These are phyloP conservation scores for Dysidea cf. avara DNA, from an alignment of 37 sponge, comb jelly and placozoan species.

Conservation along the genomic window DNA sequence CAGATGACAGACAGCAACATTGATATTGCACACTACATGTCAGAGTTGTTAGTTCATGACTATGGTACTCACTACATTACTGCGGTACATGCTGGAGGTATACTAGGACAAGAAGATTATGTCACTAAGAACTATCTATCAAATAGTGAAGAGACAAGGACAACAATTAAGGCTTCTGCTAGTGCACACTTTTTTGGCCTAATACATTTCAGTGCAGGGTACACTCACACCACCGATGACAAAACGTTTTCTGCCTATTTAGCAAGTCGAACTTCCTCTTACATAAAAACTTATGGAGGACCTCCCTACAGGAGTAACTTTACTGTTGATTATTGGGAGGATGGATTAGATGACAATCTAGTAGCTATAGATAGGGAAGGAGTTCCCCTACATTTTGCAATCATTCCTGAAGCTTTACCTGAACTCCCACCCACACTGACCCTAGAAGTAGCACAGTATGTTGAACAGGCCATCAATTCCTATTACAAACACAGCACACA, in stretches of 20 bases:
- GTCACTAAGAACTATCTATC: background rate
- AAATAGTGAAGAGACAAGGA: background rate
- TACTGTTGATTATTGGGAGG: conserved; percentile 64
- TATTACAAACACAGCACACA: no score
- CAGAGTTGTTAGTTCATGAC: conserved; percentile 66
- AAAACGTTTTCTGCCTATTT: background rate
- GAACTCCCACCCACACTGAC: conserved; percentile 56
- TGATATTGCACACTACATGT: conserved; percentile 47
- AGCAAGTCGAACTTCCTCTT: conserved; percentile 42
- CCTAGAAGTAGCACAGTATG: conserved; percentile 22
- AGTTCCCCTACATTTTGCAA: no score
- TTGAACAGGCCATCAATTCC: conserved; percentile 48
- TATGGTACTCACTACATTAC: conserved; percentile 71
- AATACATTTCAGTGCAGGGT: conserved; percentile 9
- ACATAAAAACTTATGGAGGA: conserved; percentile 57
- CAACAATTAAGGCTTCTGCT: conserved; percentile 41
- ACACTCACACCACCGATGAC: background rate
- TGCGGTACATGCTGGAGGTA: no score
- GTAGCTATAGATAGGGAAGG: no score
- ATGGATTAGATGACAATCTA: conserved; percentile 62
- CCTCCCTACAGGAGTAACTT: conserved; percentile 64
- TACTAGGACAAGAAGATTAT: conserved; percentile 50
- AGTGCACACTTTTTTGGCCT: conserved; percentile 51
- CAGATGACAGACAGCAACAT: conserved; percentile 58
- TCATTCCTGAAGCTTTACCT: conserved; percentile 51